Evolutionary conservation across 2,888 invertebrate genomes (phyloP).

Genomic region (Lordiphosa andalusiaca): DNA sequence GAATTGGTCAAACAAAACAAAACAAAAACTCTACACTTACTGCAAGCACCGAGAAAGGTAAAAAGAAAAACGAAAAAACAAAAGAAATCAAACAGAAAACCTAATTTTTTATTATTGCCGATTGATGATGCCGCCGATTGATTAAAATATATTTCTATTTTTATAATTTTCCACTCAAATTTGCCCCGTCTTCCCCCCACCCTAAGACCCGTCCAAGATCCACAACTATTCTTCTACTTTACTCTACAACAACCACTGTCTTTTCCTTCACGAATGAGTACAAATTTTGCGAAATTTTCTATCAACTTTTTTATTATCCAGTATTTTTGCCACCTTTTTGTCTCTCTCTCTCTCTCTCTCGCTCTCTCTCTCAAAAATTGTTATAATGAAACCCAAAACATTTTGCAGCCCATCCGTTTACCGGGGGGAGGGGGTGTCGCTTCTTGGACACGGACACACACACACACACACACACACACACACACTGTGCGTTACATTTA

Average conservation of each 20-base stretch:
- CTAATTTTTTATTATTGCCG: conserved; percentile 69
- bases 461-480: not conserved
- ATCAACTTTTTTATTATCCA: conserved; percentile 2
- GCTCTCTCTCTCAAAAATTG: conserved; percentile 15
- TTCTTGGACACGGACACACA: not conserved
- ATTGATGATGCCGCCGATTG: conserved; percentile 15
- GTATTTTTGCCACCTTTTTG: not conserved
- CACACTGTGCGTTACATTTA: conserved; percentile 1
- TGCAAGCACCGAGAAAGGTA: conserved; percentile 77
- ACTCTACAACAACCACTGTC: no score
- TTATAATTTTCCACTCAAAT: conserved; percentile 4
- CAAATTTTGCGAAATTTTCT: not conserved
- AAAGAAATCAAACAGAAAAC: conserved; percentile 72
- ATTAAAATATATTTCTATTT: conserved; percentile 10
- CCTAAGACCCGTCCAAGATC: no score
- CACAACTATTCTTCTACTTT: no score
- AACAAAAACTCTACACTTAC: conserved; percentile 70
- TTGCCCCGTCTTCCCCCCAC: not conserved
- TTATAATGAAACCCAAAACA: not conserved
- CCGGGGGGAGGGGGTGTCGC: not conserved
- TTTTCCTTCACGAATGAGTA: not conserved
- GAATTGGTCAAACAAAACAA: conserved; percentile 57
- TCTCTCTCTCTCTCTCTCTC: conserved; percentile 5
- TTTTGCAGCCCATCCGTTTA: not conserved
- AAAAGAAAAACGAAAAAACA: conserved; percentile 26